Conservation (phyloP, 35 echinoderm and acorn worm genomes). For the Amphiura filiformis region DNA sequence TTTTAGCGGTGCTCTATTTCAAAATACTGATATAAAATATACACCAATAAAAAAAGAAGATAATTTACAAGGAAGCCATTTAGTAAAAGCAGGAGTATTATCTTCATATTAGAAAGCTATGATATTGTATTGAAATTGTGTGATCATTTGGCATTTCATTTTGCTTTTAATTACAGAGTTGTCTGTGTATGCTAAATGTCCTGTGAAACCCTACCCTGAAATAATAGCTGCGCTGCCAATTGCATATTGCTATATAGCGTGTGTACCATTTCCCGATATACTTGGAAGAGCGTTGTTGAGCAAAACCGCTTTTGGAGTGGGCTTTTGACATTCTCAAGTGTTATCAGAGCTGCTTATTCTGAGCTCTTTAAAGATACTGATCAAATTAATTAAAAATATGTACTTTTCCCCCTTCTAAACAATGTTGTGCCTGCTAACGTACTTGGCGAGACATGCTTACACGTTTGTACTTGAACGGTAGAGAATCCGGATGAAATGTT, state of each 20-base stretch:
- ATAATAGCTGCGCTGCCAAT: constrained; percentile 6
- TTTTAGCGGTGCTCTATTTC: too few relatives aligned
- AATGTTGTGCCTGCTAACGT: not conserved
- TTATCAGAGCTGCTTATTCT: constrained; percentile 1
- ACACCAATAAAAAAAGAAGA: too few relatives aligned
- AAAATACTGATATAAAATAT: too few relatives aligned
- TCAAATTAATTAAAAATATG: constrained; percentile 10
- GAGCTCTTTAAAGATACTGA: not conserved
- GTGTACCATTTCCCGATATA: not conserved
- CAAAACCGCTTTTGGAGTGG: constrained; percentile 5
- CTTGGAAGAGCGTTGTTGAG: not conserved
- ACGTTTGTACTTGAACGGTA: not conserved
- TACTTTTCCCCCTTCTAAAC: not conserved
- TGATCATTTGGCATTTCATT: constrained; percentile 1
- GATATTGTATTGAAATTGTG: not conserved
- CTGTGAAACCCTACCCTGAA: not conserved
- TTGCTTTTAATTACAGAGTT: constrained; percentile 6
- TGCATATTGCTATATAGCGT: not conserved
- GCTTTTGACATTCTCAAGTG: not conserved
- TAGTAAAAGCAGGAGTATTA: too few relatives aligned
- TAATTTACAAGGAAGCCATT: too few relatives aligned
- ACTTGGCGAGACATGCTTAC: not conserved
- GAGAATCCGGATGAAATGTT: not conserved
- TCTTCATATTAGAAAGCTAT: too few relatives aligned
- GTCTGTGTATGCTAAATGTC: constrained; percentile 11